phyloP scores from a whole-genome alignment of 2,797 vertebrate genomes.

The Emys orbicularis region DNA sequence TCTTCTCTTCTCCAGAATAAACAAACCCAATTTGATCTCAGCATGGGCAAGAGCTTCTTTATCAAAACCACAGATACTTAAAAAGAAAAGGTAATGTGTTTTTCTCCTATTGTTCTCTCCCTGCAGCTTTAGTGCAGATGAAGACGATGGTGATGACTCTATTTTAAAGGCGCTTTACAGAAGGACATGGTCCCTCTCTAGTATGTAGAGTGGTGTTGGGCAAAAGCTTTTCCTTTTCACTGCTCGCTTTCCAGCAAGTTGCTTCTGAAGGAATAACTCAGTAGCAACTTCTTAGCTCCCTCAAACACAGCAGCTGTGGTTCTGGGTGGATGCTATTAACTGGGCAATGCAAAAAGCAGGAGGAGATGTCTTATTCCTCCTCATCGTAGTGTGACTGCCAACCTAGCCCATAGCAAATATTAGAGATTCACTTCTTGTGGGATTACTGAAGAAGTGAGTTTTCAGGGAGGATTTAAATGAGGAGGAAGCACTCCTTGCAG shows the following conservation, averaged over 20 bases:
- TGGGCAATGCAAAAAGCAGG: not conserved
- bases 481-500: not conserved
- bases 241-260: not conserved
- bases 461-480: fast-evolving
- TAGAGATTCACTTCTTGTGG: not conserved
- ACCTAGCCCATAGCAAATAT: not conserved
- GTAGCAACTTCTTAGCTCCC: not conserved
- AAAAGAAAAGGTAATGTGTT: fast-evolving
- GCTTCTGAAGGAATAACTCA: not conserved
- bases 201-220: not conserved
- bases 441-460: not conserved
- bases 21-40: not conserved
- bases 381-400: not conserved
- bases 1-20: too few relatives aligned
- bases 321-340: not conserved
- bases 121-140: fast-evolving
- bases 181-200: not conserved
- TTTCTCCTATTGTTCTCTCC: not conserved
- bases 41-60: not conserved
- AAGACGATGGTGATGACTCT: fast-evolving
- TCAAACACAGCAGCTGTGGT: fast-evolving
- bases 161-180: not conserved
- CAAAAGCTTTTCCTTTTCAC: not conserved
- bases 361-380: fast-evolving
- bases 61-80: fast-evolving